Conservation (phyloP, 2,113 vertebrate species). For the Pachyramphus minor region DNA sequence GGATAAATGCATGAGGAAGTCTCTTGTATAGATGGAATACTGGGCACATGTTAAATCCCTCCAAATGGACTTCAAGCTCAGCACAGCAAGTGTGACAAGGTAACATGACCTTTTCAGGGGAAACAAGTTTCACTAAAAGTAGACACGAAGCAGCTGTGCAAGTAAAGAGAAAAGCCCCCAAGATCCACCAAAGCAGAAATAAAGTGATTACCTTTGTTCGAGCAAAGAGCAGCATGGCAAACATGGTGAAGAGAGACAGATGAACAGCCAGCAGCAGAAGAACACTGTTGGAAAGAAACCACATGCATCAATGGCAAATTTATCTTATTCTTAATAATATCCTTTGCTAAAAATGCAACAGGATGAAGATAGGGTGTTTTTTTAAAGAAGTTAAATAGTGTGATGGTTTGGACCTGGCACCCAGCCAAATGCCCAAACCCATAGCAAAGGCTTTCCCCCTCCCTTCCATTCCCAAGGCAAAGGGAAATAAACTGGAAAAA, state of each 20-base stretch:
- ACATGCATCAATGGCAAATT: background rate
- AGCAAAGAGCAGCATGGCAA: conserved; percentile 92
- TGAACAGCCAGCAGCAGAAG: conserved; percentile 87
- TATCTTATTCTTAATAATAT: background rate
- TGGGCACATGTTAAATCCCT: background rate
- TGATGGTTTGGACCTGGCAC: too few relatives aligned
- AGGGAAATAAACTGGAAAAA: too few relatives aligned
- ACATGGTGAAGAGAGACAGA: conserved; percentile 90
- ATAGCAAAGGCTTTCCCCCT: too few relatives aligned
- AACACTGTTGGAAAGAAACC: conserved; percentile 74
- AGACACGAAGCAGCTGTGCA: background rate
- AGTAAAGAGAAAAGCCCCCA: background rate
- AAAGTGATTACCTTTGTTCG: conserved; percentile 79
- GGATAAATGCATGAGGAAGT: background rate
- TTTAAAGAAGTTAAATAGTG: background rate
- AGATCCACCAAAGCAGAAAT: background rate
- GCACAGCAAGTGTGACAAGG: background rate
- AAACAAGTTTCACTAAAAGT: background rate
- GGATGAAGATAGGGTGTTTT: too few relatives aligned
- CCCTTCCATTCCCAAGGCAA: too few relatives aligned
- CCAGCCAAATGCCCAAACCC: too few relatives aligned
- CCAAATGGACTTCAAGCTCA: background rate
- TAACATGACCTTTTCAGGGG: fast-evolving
- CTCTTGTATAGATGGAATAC: background rate
- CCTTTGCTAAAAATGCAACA: background rate